These are phyloP conservation scores for Oncorhynchus clarkii DNA, from an alignment of 2,113 vertebrate species.

Conservation along the genomic window DNA sequence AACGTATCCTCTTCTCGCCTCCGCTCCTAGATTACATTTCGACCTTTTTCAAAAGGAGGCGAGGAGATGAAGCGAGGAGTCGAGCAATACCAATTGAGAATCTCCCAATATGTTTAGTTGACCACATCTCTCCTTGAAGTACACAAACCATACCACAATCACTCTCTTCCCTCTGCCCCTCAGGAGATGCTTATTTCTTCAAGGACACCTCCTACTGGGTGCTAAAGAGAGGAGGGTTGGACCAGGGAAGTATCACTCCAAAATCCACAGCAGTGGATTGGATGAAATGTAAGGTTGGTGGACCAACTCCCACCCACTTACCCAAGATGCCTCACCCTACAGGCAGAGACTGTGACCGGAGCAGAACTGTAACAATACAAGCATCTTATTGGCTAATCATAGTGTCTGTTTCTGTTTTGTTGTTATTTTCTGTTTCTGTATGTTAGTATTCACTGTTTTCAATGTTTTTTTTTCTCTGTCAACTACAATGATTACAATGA, in stretches of 20 bases:
- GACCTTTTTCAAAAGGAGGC: no score
- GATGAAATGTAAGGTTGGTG: conserved; percentile 63
- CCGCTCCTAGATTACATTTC: no score
- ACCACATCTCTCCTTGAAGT: not conserved
- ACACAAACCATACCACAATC: not conserved
- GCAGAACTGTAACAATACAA: not conserved
- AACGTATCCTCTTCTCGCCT: no score
- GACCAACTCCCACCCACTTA: not conserved
- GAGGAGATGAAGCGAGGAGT: no score
- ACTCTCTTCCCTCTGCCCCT: not conserved
- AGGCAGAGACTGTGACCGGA: conserved; percentile 13
- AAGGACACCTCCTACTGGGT: conserved; percentile 72
- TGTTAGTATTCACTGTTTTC: no score
- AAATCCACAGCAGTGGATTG: conserved; percentile 62
- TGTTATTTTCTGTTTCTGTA: not conserved
- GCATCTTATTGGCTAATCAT: not conserved
- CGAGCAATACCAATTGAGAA: no score
- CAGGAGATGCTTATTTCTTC: conserved; percentile 74
- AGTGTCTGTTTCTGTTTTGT: not conserved
- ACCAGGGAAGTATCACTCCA: conserved; percentile 45
- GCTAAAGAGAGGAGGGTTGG: conserved; percentile 64
- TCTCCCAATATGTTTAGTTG: no score
- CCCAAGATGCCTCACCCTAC: not conserved
- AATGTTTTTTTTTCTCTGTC: no score
- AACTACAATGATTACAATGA: no score